Evolutionary conservation across 2,888 invertebrate species (phyloP).

Genomic region (Dolichopus griseipennis): DNA sequence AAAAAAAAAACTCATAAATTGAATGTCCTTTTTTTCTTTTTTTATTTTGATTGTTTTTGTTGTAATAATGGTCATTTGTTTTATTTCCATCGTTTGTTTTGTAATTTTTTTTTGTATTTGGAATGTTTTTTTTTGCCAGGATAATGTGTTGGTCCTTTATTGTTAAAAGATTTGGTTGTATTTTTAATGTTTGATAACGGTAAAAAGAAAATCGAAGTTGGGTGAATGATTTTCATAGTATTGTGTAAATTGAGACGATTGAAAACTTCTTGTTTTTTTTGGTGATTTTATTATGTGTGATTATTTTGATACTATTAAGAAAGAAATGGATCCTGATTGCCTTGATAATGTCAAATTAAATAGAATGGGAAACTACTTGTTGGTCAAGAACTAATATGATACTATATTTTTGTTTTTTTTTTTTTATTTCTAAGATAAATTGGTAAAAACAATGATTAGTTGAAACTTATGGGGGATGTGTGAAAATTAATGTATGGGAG

Average conservation of each 20-base stretch:
- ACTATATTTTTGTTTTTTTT: not conserved
- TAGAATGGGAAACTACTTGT: constrained; percentile 4
- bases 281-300: not conserved
- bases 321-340: not conserved
- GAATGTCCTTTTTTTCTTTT: constrained; percentile 14
- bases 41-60: not conserved
- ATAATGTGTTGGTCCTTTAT: not conserved
- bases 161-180: not conserved
- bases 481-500: too few relatives aligned
- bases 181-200: not conserved
- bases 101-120: not conserved
- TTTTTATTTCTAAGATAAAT: not conserved
- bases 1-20: constrained; percentile 16
- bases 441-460: too few relatives aligned
- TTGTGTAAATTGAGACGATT: too few relatives aligned
- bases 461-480: too few relatives aligned
- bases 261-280: not conserved
- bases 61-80: constrained; percentile 1
- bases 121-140: not conserved
- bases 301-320: not conserved
- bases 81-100: not conserved
- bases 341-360: constrained; percentile 4
- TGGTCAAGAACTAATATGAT: not conserved
- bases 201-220: not conserved
- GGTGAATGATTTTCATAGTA: not conserved